A percentile compares a stretch with the other conserved stretches of the same genome.
phyloP scores from a whole-genome alignment of 2,113 vertebrate species.

The Arvicanthis niloticus region DNA sequence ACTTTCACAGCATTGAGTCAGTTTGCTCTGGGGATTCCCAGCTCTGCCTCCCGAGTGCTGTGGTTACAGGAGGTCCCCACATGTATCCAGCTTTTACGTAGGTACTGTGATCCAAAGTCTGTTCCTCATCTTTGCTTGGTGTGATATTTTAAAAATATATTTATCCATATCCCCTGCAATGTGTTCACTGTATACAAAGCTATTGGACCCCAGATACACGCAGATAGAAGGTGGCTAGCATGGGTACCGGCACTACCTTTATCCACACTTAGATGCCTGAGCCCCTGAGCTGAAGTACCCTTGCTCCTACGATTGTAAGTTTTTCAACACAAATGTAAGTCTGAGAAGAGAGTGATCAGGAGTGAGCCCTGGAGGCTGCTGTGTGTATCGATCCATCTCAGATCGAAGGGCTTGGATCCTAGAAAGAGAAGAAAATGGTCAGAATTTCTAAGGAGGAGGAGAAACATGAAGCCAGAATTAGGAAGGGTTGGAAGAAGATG shows the following conservation, averaged over 20 bases:
- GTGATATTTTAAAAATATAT: not conserved
- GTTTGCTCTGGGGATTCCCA: not conserved
- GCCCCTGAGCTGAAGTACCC: not conserved
- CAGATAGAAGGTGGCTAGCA: not conserved
- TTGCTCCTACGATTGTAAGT: not conserved
- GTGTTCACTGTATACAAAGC: not conserved
- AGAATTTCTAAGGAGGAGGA: not conserved
- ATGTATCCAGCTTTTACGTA: not conserved
- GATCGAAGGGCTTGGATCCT: not conserved
- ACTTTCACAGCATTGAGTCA: too few relatives aligned
- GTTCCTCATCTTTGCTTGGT: too few relatives aligned
- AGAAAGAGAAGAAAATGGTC: not conserved
- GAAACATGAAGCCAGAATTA: not conserved
- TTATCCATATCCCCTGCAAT: too few relatives aligned
- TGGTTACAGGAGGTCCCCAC: too few relatives aligned
- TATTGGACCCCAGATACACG: not conserved
- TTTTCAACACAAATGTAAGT: not conserved
- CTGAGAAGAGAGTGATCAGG: not conserved
- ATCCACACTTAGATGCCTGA: not conserved
- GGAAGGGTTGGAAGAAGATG: not conserved
- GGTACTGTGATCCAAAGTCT: too few relatives aligned
- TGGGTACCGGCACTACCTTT: too few relatives aligned
- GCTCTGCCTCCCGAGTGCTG: too few relatives aligned
- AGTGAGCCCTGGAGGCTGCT: not conserved
- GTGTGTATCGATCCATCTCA: not conserved